Evolutionary conservation across 2,797 vertebrate genomes (phyloP).

Genomic region (Etheostoma perlongum): DNA sequence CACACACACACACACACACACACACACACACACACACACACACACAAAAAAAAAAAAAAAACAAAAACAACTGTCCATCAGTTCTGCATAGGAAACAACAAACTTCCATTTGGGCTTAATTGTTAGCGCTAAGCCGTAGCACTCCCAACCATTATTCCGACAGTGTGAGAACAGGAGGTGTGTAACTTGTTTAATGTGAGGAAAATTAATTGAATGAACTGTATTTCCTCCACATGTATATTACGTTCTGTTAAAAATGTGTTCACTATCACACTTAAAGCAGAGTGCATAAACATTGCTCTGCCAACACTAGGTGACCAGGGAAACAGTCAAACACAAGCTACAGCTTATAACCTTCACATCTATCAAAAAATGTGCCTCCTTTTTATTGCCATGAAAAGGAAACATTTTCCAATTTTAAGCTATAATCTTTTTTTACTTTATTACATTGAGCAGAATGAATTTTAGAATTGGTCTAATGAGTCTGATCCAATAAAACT

Average conservation of each 20-base stretch:
- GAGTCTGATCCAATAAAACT: background rate
- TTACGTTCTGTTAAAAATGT: slow-evolving; percentile 44
- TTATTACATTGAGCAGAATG: background rate
- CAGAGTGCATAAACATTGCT: slow-evolving; percentile 9
- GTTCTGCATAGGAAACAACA: slow-evolving; percentile 31
- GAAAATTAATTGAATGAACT: slow-evolving; percentile 57
- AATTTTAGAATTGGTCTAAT: slow-evolving; percentile 17
- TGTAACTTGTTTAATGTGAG: slow-evolving; percentile 44
- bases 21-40: slow-evolving; percentile 33
- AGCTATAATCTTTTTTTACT: too few species aligned
- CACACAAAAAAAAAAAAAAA: slow-evolving; percentile 5
- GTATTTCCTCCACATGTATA: slow-evolving; percentile 37
- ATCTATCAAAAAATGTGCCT: background rate
- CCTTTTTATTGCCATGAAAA: background rate
- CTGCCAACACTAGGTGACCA: slow-evolving; percentile 15
- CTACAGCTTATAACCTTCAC: slow-evolving; percentile 3
- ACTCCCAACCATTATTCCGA: slow-evolving; percentile 25
- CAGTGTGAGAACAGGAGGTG: slow-evolving; percentile 37
- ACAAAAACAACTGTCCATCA: slow-evolving; percentile 60
- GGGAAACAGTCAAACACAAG: background rate
- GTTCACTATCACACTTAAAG: slow-evolving; percentile 25
- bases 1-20: slow-evolving; percentile 17
- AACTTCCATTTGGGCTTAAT: slow-evolving; percentile 60
- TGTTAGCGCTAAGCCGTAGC: slow-evolving; percentile 51
- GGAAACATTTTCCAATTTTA: background rate